Base-by-base conservation (phyloP, 2,888 invertebrate genomes). In the Hybos culiciformis region DNA sequence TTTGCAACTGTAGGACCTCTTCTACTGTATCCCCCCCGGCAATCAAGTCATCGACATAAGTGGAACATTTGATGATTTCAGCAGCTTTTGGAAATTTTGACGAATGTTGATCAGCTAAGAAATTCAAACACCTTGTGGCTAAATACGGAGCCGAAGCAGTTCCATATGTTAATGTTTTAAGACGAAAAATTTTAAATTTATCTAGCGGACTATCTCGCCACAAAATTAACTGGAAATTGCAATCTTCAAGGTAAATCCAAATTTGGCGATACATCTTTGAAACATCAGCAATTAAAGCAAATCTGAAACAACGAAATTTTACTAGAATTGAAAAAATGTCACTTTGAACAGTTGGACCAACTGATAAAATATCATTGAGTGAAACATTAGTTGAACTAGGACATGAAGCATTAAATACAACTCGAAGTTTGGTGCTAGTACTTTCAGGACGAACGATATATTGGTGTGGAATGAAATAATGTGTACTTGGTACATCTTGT, bases 211-310 rank as follows among this genome's bases (percentile, higher is more conserved):
- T 38, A 4, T 36, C 12, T 26, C 51, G 19, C 49, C 50, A 50
- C 1, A 51, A 17, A 5, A 46, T 51, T n/a, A 51, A 24, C 8
- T 50, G 47, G 19, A 44, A 47, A 26, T 51, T 40, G 2, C 18
- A 20, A 14, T 54, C 42, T 3, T 39, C 34, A 11, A 42, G 41
- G 15, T 44, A 17, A 1, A 54, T 29, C 6, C 15, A 3, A 8
- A 56, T 49, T 42, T 53, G 52, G 1, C 48, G 46, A 32, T 51
- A 57, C 48, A 55, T 55, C 37, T 52, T 45, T 3, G 34, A 38
- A 5, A 58, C 46, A 33, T 56, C 55, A 5, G 50, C 52, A 4
- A 40, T 46, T 5, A 54, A 36, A 1, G 52, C 50, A 20, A 15
- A 39, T 14, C 31, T 29, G 12, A 32, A n/a, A 18, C 34, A 40